A percentile compares a stretch with the other conserved stretches of the same genome.
phyloP scores from a whole-genome alignment of 2,888 invertebrate species.

The Leucania comma region DNA sequence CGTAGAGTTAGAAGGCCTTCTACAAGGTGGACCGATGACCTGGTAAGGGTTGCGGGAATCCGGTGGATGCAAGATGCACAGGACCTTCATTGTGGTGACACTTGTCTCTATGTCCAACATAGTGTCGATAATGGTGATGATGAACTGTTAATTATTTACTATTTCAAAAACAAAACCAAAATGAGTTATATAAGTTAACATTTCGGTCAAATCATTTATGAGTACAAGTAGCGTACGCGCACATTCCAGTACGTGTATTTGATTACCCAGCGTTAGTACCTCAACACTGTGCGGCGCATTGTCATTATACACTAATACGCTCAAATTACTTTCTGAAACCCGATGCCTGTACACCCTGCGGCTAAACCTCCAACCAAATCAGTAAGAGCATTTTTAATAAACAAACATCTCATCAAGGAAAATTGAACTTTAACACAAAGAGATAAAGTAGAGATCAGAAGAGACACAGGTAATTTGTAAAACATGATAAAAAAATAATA shows the following conservation, averaged over 20 bases:
- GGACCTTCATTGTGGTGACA: too few relatives aligned
- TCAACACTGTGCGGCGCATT: conserved; percentile 22
- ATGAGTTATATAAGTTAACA: background rate
- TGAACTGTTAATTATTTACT: too few relatives aligned
- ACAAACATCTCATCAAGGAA: conserved; percentile 4
- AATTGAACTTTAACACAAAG: background rate
- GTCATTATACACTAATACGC: conserved; percentile 58
- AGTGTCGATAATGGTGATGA: too few relatives aligned
- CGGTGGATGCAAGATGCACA: too few relatives aligned
- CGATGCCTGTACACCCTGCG: conserved; percentile 53
- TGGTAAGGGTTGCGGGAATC: too few relatives aligned
- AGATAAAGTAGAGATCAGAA: conserved; percentile 7
- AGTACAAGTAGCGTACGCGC: background rate
- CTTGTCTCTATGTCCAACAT: too few relatives aligned
- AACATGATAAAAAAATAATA: conserved; percentile 41
- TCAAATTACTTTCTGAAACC: conserved; percentile 64
- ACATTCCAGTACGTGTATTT: conserved; percentile 30
- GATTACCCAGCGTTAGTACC: conserved; percentile 41
- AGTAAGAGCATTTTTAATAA: conserved; percentile 24
- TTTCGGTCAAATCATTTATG: too few relatives aligned
- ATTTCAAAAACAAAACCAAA: background rate
- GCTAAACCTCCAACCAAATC: conserved; percentile 48
- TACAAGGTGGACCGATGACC: too few relatives aligned
- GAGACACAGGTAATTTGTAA: conserved; percentile 22
- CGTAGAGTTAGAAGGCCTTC: too few relatives aligned